These are phyloP conservation scores for Coelopa frigida DNA, from an alignment of 1,140 invertebrate species.

Conservation along the genomic window DNA sequence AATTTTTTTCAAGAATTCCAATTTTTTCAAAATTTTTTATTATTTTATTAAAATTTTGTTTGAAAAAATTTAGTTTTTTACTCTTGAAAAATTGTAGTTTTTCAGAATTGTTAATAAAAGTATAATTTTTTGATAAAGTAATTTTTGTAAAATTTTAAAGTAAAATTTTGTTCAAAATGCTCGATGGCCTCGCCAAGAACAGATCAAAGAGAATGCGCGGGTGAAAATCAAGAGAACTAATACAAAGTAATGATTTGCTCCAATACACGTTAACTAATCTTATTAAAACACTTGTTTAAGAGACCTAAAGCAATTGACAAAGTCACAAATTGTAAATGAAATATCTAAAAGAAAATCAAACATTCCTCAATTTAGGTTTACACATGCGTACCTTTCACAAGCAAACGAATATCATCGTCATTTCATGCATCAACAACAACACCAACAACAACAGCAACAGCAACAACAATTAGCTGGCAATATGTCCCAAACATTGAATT, in stretches of 20 bases:
- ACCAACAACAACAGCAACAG: slow-evolving; percentile 19
- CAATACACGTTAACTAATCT: too few species aligned
- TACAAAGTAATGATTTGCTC: too few species aligned
- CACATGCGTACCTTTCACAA: slow-evolving; percentile 44
- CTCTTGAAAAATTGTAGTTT: not conserved
- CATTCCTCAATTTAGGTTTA: slow-evolving; percentile 36
- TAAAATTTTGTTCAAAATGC: too few species aligned
- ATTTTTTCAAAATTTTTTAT: not conserved
- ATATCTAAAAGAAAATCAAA: slow-evolving; percentile 12
- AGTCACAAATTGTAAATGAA: slow-evolving; percentile 28
- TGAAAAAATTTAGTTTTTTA: not conserved
- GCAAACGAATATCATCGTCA: slow-evolving; percentile 43
- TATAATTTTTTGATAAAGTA: not conserved
- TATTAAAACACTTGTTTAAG: too few species aligned
- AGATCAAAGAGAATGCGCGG: too few species aligned
- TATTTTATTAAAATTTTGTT: not conserved
- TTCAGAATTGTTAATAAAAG: not conserved
- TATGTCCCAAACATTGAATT: slow-evolving; percentile 20
- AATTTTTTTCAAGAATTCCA: too few species aligned
- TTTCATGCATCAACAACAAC: slow-evolving; percentile 23
- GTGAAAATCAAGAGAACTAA: too few species aligned
- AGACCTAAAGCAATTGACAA: slow-evolving; percentile 14
- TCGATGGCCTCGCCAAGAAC: too few species aligned
- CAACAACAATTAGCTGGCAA: slow-evolving; percentile 21
- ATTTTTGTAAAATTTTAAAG: not conserved